Evolutionary conservation across 2,797 vertebrate species (phyloP), one percentile per base, ranked within the genome.

Genomic region (Stomatorhinus walkeri): DNA sequence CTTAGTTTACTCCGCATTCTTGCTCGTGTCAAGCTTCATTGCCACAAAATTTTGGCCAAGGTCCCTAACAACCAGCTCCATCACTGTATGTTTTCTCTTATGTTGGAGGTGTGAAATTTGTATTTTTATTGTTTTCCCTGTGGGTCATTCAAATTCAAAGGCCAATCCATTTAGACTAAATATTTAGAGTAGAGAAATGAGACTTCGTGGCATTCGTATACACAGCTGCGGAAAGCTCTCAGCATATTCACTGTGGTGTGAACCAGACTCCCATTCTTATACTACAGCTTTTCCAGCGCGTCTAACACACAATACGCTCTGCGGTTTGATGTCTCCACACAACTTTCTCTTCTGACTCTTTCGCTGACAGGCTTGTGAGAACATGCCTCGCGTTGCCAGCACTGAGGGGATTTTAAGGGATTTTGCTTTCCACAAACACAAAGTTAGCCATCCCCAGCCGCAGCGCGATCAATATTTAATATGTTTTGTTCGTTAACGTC

Each of bases 341-440:
- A 81, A 46, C 76, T 46, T 43, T 85, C 43, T 51, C 43, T 51
- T 85, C 48, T 49, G 48, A 51, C n/a, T 51, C 46, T 51, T 49
- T 28, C 81, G 51, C 48, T 51, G 81, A 51, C 81, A 49, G 48
- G 81, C 43, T 85, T 24, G 46, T 24, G 48, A 24, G 81, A 51
- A 51, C 81, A 51, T 51, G 43, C 79, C 79, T 22, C 48, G 28
- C 28, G 1, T 16, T 36, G 12, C 32, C 68, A 72, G 68, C 28
- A 72, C 68, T 72, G 68, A 16, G 68, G 68, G 68, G 68, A 51
- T 51, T 49, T 85, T 85, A 48, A 68, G 87, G 87, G 87, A 61
- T 68, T 87, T 87, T 9, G 9, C 48, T 24, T n/a, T 49, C 46
- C 81, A 22, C 22, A 51, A 85, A 85, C 79, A 83, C 48, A 51